phyloP scores from a whole-genome alignment of 2,113 vertebrate species.

The Cheilinus undulatus region DNA sequence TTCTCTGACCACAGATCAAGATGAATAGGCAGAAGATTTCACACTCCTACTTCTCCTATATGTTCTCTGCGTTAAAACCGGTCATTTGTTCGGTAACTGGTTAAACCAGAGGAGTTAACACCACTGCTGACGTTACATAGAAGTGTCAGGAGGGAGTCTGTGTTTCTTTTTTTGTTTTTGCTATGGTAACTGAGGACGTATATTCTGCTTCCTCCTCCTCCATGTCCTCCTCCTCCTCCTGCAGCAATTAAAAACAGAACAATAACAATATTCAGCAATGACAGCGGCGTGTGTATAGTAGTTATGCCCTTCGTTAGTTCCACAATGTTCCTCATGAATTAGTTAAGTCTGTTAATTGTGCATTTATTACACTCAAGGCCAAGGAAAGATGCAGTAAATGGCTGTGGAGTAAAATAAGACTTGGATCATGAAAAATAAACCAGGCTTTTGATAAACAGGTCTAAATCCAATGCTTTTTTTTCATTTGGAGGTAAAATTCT shows the following conservation, averaged over 20 bases:
- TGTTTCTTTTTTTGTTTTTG: slow-evolving; percentile 70
- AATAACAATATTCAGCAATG: slow-evolving; percentile 78
- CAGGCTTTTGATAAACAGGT: slow-evolving; percentile 46
- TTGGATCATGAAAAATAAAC: slow-evolving; percentile 62
- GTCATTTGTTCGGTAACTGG: slow-evolving; percentile 68
- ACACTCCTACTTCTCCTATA: slow-evolving; percentile 49
- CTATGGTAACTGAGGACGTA: slow-evolving; percentile 80
- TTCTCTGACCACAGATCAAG: slow-evolving; percentile 57
- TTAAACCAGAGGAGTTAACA: slow-evolving; percentile 75
- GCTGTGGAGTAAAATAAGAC: slow-evolving; percentile 52
- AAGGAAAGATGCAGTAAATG: slow-evolving; percentile 72
- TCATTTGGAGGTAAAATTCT: not conserved
- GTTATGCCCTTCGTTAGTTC: slow-evolving; percentile 81
- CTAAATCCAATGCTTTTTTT: slow-evolving; percentile 26
- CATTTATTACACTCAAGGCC: slow-evolving; percentile 79
- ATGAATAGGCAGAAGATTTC: slow-evolving; percentile 47
- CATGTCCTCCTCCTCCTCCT: slow-evolving; percentile 48
- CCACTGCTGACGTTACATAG: slow-evolving; percentile 74
- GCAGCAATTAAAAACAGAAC: slow-evolving; percentile 81
- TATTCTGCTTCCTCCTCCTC: slow-evolving; percentile 59
- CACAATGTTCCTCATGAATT: slow-evolving; percentile 82
- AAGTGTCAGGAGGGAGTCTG: slow-evolving; percentile 72
- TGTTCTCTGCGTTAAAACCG: slow-evolving; percentile 60
- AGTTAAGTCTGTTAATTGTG: slow-evolving; percentile 82
- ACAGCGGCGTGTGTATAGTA: slow-evolving; percentile 75